These are phyloP conservation scores for Anorthoa munda DNA, from an alignment of 2,888 invertebrate species.

Conservation along the genomic window DNA sequence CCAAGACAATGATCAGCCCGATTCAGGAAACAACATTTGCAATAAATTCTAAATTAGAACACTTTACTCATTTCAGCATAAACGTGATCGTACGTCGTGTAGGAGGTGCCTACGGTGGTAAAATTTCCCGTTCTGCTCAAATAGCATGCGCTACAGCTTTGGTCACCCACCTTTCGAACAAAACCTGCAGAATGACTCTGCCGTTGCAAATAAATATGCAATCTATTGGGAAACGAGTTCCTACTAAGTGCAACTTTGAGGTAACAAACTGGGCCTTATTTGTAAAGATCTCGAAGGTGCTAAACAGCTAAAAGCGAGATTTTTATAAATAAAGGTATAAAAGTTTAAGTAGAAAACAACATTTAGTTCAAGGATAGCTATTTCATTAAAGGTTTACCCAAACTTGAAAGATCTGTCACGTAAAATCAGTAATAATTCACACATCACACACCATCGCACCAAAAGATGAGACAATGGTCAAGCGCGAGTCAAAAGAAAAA, in stretches of 20 bases:
- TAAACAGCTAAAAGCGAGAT: too few relatives aligned
- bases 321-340: too few relatives aligned
- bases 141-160: conserved; percentile 78
- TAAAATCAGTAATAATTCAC: too few relatives aligned
- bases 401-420: too few relatives aligned
- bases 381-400: too few relatives aligned
- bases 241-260: conserved; percentile 88
- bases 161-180: conserved; percentile 91
- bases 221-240: conserved; percentile 90
- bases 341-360: too few relatives aligned
- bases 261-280: conserved; percentile 69
- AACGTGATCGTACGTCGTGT: conserved; percentile 89
- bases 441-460: too few relatives aligned
- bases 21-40: neutral
- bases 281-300: too few relatives aligned
- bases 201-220: conserved; percentile 92
- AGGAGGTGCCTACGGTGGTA: conserved; percentile 92
- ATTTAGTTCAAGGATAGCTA: neutral
- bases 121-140: conserved; percentile 91
- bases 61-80: conserved; percentile 86
- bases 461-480: too few relatives aligned
- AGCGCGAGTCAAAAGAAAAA: too few relatives aligned
- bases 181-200: conserved; percentile 92
- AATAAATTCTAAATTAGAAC: neutral
- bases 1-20: neutral